A percentile compares a stretch with the other conserved stretches of the same genome.
These are phyloP conservation scores for Cyprinella venusta DNA, from an alignment of 2,797 vertebrate genomes.

Conservation along the genomic window DNA sequence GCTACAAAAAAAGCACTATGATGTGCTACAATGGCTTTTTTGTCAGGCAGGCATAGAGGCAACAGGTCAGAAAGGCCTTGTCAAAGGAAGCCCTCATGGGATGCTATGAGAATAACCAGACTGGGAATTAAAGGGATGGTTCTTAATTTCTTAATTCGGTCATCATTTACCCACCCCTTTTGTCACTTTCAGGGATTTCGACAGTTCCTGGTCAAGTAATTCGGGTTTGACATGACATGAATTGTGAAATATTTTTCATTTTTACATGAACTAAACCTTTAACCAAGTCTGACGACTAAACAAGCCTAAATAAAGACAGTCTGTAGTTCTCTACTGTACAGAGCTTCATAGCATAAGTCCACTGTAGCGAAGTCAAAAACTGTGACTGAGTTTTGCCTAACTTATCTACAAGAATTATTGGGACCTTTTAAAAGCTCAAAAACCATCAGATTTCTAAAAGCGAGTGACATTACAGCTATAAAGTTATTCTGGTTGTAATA, in stretches of 20 bases:
- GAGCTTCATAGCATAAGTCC: background rate
- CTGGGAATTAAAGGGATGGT: slow-evolving; percentile 4
- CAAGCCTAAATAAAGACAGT: background rate
- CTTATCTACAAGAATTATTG: slow-evolving; percentile 1
- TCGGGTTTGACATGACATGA: background rate
- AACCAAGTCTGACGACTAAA: background rate
- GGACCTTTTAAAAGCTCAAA: slow-evolving; percentile 39
- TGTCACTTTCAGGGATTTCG: background rate
- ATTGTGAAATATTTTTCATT: background rate
- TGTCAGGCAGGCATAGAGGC: slow-evolving; percentile 43
- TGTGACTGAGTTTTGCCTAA: background rate
- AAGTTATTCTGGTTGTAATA: slow-evolving; percentile 19
- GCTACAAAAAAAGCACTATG: slow-evolving; percentile 23
- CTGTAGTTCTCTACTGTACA: slow-evolving; percentile 15
- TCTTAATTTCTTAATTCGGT: background rate
- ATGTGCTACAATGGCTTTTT: slow-evolving; percentile 51
- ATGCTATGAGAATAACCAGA: background rate
- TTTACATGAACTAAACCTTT: background rate
- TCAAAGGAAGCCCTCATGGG: slow-evolving; percentile 33
- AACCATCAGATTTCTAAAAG: slow-evolving; percentile 18
- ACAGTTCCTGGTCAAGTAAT: background rate
- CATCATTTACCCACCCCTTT: background rate
- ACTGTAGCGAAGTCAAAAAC: slow-evolving; percentile 10
- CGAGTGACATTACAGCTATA: background rate
- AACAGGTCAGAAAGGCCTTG: slow-evolving; percentile 27